A percentile compares a stretch with the other conserved stretches of the same genome.
Evolutionary conservation across 2,888 invertebrate species (phyloP).

Genomic region (Agapetus fuscipes): DNA sequence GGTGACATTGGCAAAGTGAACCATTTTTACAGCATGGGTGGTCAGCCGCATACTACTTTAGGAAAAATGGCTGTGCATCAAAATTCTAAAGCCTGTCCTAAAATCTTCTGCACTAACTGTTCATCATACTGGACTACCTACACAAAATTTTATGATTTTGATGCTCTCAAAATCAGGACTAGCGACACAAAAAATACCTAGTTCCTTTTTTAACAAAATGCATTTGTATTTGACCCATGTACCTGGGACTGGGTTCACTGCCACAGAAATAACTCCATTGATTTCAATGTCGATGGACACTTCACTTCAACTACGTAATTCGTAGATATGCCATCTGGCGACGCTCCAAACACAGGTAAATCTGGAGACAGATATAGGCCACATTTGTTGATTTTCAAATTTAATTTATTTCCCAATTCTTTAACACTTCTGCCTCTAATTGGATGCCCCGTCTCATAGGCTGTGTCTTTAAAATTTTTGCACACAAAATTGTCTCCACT

Average conservation of each 20-base stretch:
- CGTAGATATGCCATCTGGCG: background rate
- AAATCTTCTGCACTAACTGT: too few relatives aligned
- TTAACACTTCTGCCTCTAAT: background rate
- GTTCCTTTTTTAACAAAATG: conserved; percentile 1
- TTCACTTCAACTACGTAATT: background rate
- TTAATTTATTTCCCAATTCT: background rate
- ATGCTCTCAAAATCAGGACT: conserved; percentile 7
- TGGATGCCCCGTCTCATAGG: background rate
- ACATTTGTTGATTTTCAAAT: background rate
- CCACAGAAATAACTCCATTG: too few relatives aligned
- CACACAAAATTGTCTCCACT: background rate
- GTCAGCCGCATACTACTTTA: too few relatives aligned
- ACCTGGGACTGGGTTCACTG: background rate
- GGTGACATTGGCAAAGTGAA: too few relatives aligned
- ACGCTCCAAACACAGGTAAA: background rate
- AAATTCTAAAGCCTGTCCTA: too few relatives aligned
- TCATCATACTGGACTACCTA: too few relatives aligned
- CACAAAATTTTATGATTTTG: too few relatives aligned
- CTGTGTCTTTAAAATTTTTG: background rate
- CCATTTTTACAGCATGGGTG: too few relatives aligned
- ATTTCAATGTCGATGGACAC: too few relatives aligned
- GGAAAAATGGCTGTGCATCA: too few relatives aligned
- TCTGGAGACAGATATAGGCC: background rate
- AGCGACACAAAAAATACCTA: background rate
- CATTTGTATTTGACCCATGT: background rate